Percentiles rank a stretch among this genome's conserved stretches.
Evolutionary conservation across 37 sponge, comb jelly and placozoan species (phyloP).

Genomic region (Lycopodina hypogea): DNA sequence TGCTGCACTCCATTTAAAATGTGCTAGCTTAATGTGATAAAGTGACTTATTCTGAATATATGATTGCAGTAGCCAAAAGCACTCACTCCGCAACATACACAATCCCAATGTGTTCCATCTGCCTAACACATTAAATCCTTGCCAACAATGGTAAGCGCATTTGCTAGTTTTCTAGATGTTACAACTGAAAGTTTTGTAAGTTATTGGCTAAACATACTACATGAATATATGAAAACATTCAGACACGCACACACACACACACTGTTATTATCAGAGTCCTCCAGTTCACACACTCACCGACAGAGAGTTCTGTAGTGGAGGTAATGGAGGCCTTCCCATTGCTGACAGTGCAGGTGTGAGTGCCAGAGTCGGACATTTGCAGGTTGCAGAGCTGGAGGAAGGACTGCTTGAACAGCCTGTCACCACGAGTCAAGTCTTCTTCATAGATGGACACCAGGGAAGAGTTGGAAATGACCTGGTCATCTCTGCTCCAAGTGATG

Average conservation of each 20-base stretch:
- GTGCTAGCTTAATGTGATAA: no score
- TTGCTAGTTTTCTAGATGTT: no score
- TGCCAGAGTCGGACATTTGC: background rate
- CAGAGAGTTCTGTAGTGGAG: background rate
- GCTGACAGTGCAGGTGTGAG: slow-evolving; percentile 13
- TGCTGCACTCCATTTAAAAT: no score
- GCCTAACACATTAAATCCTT: no score
- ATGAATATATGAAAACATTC: background rate
- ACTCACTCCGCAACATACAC: no score
- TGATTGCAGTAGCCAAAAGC: no score
- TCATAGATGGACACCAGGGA: slow-evolving; percentile 20
- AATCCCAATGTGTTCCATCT: no score
- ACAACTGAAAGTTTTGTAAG: background rate
- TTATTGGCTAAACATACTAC: background rate
- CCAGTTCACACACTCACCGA: background rate
- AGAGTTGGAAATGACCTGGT: background rate
- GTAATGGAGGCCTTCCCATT: background rate
- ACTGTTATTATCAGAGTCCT: background rate
- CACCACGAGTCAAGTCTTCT: background rate
- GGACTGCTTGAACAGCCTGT: slow-evolving; percentile 2
- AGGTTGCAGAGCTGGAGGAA: slow-evolving; percentile 13
- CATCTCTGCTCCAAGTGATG: slow-evolving; percentile 21
- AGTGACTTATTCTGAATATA: no score
- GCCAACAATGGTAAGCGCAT: no score
- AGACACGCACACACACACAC: background rate